Base-by-base conservation (phyloP, 2,797 vertebrate genomes). In the Toxotes lorentzi region DNA sequence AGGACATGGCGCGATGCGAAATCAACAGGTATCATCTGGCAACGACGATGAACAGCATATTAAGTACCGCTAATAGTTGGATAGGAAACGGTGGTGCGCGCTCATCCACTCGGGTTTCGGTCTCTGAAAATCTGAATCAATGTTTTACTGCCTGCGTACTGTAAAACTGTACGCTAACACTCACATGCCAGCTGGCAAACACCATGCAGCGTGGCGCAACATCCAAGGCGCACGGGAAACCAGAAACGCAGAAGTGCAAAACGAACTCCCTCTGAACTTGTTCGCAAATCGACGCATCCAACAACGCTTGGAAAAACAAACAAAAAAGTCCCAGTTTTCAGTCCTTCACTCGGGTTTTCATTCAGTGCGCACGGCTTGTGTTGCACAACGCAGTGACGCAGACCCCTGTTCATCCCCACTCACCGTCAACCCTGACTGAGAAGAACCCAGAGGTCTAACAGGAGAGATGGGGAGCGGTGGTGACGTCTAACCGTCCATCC, bases 1-100 rank as follows among this genome's bases (percentile, higher is more conserved):
- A 78, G 84, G 78, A 91, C 92, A 94, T 94, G 92, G 81, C 90
- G 86, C 73, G 82, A 73, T 24, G 48, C 70, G 50, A 70, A 89
- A 80, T 70, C 82, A 84, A 76, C 82, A 71, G 58, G 65, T 84
- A 41, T 87, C 86, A 88, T 86, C 76, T 67, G 80, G 54, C 45
- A 32, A 47, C 70, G 17, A 57, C 68, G 59, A 54, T 19, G 2
- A 34, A 19, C 50, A 0, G 34, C 82, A 81, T 82, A 1, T 1
- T 69, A 59, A 17, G 17, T 53, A 60, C 35, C 64, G 34, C 21
- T 17, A 35, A 10, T 4, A 61, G 43, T 12, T 35, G 69, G 4
- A n/a, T 73, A 63, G 45, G 50, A 70, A 56, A 38, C 50, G 19
- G 10, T 5, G 48, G 38, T 7, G 56, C 43, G 61, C 50, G 0